Conservation (phyloP, 37 sponge, comb jelly and placozoan genomes). For the Chondrosia reniformis region DNA sequence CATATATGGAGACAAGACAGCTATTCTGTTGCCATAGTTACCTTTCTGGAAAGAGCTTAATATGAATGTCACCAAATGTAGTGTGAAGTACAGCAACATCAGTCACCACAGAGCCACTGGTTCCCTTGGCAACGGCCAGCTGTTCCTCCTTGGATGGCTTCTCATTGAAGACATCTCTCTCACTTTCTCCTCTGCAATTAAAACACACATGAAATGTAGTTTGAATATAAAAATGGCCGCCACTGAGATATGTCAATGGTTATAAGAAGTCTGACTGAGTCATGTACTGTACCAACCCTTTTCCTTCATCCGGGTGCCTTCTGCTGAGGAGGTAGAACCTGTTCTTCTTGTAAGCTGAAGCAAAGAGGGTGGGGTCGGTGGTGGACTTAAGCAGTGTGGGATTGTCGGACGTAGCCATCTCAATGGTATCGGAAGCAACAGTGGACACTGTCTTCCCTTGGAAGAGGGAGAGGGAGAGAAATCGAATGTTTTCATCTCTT, state of each 20-base stretch:
- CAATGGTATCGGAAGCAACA: slow-evolving; percentile 26
- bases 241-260: too few relatives aligned
- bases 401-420: slow-evolving; percentile 84
- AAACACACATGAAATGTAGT: too few relatives aligned
- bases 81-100: slow-evolving; percentile 56
- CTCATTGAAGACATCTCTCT: slow-evolving; percentile 96
- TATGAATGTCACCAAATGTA: slow-evolving; percentile 84
- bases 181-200: slow-evolving; percentile 66
- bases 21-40: slow-evolving; percentile 46
- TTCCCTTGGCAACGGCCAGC: slow-evolving; percentile 69
- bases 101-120: slow-evolving; percentile 35
- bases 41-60: slow-evolving; percentile 88
- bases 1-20: not conserved
- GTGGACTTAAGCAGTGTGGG: slow-evolving; percentile 62
- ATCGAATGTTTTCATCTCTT: slow-evolving; percentile 80
- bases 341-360: slow-evolving; percentile 92
- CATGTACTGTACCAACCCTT: slow-evolving; percentile 46
- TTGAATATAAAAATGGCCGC: too few relatives aligned
- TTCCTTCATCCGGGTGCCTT: slow-evolving; percentile 81
- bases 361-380: slow-evolving; percentile 84
- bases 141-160: slow-evolving; percentile 94
- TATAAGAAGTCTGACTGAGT: too few relatives aligned
- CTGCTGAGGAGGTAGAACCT: slow-evolving; percentile 90
- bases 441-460: slow-evolving; percentile 52
- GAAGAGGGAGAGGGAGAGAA: slow-evolving; percentile 63